Percentiles rank a stretch among this genome's conserved stretches.
Conservation (phyloP, 2,888 invertebrate genomes). For the Ectemnius continuus region DNA sequence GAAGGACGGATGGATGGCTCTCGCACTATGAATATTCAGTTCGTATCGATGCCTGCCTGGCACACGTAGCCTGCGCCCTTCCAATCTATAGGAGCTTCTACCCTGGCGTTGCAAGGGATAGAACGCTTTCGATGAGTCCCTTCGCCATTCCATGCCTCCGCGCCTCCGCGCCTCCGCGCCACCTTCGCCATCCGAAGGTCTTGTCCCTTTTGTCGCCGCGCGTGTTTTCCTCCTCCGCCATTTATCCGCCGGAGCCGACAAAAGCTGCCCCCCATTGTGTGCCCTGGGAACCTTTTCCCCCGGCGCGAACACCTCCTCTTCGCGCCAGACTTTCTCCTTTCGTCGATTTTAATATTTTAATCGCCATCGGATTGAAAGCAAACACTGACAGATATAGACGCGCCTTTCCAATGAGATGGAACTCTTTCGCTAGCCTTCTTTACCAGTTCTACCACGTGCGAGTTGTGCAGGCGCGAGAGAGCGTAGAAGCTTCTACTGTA, state of each 20-base stretch:
- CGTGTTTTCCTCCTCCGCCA: background rate
- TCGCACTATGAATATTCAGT: slow-evolving; percentile 61
- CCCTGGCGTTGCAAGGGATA: slow-evolving; percentile 6
- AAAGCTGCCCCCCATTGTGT: too few species aligned
- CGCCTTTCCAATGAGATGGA: too few species aligned
- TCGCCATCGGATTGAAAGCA: too few species aligned
- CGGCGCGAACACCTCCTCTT: too few species aligned
- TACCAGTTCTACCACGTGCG: too few species aligned
- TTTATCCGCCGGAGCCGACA: background rate
- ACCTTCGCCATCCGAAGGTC: background rate
- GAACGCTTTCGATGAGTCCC: background rate
- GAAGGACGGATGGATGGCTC: slow-evolving; percentile 24
- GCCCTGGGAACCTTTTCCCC: too few species aligned
- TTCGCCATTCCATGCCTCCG: slow-evolving; percentile 14
- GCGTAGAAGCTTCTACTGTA: too few species aligned
- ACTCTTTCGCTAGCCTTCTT: too few species aligned
- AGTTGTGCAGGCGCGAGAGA: too few species aligned
- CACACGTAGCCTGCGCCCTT: slow-evolving; percentile 28
- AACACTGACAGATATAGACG: too few species aligned
- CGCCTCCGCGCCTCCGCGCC: slow-evolving; percentile 6
- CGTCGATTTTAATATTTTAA: too few species aligned
- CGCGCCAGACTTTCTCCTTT: too few species aligned
- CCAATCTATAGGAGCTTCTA: slow-evolving; percentile 19
- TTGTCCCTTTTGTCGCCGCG: background rate
- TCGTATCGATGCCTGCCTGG: slow-evolving; percentile 45